These are phyloP conservation scores for Gastrophryne carolinensis DNA, from an alignment of 2,797 vertebrate genomes.

Conservation along the genomic window DNA sequence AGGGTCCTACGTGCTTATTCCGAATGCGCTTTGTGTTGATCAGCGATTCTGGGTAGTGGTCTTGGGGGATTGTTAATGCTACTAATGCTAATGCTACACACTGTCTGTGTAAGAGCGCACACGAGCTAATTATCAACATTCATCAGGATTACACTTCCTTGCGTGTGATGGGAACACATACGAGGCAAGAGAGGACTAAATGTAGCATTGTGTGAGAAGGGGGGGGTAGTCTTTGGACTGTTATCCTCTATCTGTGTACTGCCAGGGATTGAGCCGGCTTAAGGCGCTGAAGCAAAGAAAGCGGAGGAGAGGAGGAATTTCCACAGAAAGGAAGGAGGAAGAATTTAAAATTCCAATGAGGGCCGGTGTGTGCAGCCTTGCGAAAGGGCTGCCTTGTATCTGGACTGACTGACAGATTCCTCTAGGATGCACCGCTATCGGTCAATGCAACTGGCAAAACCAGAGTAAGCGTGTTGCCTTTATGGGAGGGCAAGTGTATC, in stretches of 20 bases:
- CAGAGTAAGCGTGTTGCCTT: neutral
- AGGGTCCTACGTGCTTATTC: too few relatives aligned
- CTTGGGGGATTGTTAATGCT: neutral
- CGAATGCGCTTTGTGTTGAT: too few relatives aligned
- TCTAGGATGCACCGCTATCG: neutral
- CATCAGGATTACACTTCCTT: neutral
- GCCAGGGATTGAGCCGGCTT: neutral
- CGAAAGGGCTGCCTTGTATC: neutral
- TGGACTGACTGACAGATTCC: neutral
- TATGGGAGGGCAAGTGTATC: neutral
- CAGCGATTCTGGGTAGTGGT: neutral
- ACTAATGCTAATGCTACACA: neutral
- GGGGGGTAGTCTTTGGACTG: neutral
- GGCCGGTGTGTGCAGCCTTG: neutral
- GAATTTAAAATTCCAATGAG: conserved; percentile 32
- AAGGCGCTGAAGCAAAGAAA: conserved; percentile 31
- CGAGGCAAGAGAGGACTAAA: too few relatives aligned
- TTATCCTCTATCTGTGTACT: conserved; percentile 4
- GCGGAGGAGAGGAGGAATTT: conserved; percentile 18
- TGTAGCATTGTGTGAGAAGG: too few relatives aligned
- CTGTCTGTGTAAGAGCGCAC: neutral
- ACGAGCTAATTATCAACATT: neutral
- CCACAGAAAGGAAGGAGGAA: neutral
- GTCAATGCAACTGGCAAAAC: neutral
- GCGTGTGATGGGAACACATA: too few relatives aligned